Conservation (phyloP, 2,888 invertebrate species). For the Eupsilia transversa region DNA sequence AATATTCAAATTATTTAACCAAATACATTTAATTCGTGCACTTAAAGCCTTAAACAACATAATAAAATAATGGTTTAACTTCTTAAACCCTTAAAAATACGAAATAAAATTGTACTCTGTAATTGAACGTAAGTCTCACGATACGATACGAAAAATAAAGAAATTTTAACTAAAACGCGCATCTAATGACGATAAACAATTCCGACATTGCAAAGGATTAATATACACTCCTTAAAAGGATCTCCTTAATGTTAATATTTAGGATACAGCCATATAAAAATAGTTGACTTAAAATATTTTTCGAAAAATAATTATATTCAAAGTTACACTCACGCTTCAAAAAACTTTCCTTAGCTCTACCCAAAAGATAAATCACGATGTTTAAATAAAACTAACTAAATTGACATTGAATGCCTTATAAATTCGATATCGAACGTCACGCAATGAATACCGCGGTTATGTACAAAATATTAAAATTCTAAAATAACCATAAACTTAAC, state of each 20-base stretch:
- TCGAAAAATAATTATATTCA: conserved; percentile 54
- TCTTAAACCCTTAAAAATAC: conserved; percentile 12
- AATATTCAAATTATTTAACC: conserved; percentile 10
- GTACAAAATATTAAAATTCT: conserved; percentile 28
- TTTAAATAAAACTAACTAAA: conserved; percentile 48
- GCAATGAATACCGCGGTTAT: conserved; percentile 37
- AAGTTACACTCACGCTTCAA: conserved; percentile 11
- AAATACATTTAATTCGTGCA: conserved; percentile 9
- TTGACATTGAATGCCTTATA: conserved; percentile 65
- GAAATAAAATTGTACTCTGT: conserved; percentile 43
- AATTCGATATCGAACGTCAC: conserved; percentile 57
- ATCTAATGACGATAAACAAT: conserved; percentile 64
- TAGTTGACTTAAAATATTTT: conserved; percentile 53
- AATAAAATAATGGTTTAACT: conserved; percentile 20
- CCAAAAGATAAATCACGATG: conserved; percentile 39
- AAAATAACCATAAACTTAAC: conserved; percentile 19
- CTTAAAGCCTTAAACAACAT: conserved; percentile 30
- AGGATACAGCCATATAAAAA: conserved; percentile 70
- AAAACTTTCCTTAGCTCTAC: conserved; percentile 10
- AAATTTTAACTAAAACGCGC: conserved; percentile 41
- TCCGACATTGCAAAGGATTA: conserved; percentile 68
- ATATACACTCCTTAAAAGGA: conserved; percentile 60
- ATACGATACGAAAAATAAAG: conserved; percentile 29
- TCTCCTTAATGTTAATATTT: conserved; percentile 62
- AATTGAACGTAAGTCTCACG: conserved; percentile 36